Evolutionary conservation across 1,140 invertebrate genomes (phyloP).

Genomic region (Prorops nasuta): DNA sequence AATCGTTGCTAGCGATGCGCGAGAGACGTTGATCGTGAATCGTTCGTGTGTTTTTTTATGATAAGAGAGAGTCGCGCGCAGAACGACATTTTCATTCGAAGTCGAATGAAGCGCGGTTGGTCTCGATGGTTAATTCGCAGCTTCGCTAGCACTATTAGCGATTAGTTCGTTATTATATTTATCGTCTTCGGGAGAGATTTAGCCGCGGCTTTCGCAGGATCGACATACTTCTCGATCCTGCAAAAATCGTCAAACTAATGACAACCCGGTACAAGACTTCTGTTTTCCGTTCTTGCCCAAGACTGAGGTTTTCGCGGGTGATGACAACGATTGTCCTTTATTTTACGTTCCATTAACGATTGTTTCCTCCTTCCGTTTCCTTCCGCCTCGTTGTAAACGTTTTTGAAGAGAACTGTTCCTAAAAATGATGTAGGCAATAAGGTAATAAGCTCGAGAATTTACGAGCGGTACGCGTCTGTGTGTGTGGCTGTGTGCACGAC

Average conservation of each 20-base stretch:
- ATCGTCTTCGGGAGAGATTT: slow-evolving; percentile 27
- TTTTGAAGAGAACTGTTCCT: slow-evolving; percentile 58
- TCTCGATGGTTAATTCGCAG: not conserved
- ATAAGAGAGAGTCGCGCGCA: too few relatives aligned
- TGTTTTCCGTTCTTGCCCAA: slow-evolving; percentile 41
- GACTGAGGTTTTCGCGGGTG: slow-evolving; percentile 46
- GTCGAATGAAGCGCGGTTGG: too few relatives aligned
- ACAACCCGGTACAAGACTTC: not conserved
- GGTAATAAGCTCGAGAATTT: slow-evolving; percentile 25
- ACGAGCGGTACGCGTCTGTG: slow-evolving; percentile 15
- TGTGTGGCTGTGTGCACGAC: slow-evolving; percentile 12
- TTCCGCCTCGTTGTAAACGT: slow-evolving; percentile 47
- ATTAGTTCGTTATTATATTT: slow-evolving; percentile 49
- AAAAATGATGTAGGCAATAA: slow-evolving; percentile 55
- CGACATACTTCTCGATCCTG: slow-evolving; percentile 23
- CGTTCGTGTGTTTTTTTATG: too few relatives aligned
- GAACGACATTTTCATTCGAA: too few relatives aligned
- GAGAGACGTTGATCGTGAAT: too few relatives aligned
- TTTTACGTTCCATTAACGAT: slow-evolving; percentile 26
- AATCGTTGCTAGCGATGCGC: slow-evolving; percentile 29
- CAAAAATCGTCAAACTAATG: slow-evolving; percentile 27
- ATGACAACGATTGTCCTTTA: slow-evolving; percentile 18
- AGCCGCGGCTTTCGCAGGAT: slow-evolving; percentile 33
- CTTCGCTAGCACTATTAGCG: slow-evolving; percentile 9
- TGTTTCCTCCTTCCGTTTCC: slow-evolving; percentile 23